These are phyloP conservation scores for Ecliptopera silaceata DNA, from an alignment of 2,888 invertebrate genomes.

Conservation along the genomic window DNA sequence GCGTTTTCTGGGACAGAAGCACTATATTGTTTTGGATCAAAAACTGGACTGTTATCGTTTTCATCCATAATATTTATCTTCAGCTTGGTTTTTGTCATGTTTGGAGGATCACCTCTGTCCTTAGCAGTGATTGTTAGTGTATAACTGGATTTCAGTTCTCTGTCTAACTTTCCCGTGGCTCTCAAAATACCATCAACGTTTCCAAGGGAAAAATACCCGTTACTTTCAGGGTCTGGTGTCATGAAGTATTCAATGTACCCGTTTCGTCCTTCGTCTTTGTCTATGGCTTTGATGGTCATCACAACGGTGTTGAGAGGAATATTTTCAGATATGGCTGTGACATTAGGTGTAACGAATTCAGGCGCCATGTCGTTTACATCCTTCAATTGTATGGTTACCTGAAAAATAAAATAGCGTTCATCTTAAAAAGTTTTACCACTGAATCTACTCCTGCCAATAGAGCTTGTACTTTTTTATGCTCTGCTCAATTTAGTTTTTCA, in stretches of 20 bases:
- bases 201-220: conserved; percentile 90
- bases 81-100: conserved; percentile 86
- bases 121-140: conserved; percentile 90
- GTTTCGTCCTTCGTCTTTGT: conserved; percentile 95
- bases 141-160: conserved; percentile 90
- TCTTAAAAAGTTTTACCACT: no score
- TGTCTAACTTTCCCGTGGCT: conserved; percentile 93
- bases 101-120: conserved; percentile 93
- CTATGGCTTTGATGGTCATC: conserved; percentile 94
- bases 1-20: conserved; percentile 96
- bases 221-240: conserved; percentile 85
- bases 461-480: no score
- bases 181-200: conserved; percentile 93
- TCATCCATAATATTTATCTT: conserved; percentile 91
- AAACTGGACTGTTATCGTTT: conserved; percentile 95
- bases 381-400: conserved; percentile 93
- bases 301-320: conserved; percentile 93
- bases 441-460: no score
- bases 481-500: no score
- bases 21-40: conserved; percentile 94
- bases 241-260: conserved; percentile 95
- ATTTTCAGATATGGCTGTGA: conserved; percentile 92
- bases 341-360: conserved; percentile 90
- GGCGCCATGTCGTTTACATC: conserved; percentile 97
- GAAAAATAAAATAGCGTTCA: no score